A percentile compares a stretch with the other conserved stretches of the same genome.
Evolutionary conservation across 2,113 vertebrate genomes (phyloP).

Genomic region (Callopanchax toddi): DNA sequence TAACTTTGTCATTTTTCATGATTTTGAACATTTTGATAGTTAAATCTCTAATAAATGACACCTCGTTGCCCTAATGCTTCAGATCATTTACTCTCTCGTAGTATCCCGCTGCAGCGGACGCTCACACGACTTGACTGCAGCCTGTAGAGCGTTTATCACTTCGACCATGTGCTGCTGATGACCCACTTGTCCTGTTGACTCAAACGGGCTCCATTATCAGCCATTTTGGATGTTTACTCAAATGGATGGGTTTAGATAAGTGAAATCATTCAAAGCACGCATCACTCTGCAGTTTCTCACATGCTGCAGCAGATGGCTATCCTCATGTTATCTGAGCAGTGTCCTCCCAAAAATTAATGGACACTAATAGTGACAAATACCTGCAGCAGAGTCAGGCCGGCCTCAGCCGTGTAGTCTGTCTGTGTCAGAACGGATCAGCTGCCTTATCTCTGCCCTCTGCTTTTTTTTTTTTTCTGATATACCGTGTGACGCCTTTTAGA

Average conservation of each 20-base stretch:
- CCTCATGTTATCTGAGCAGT: conserved; percentile 13
- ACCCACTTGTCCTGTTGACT: conserved; percentile 59
- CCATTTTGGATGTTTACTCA: conserved; percentile 40
- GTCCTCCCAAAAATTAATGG: conserved; percentile 37
- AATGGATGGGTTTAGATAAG: conserved; percentile 39
- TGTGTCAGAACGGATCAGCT: conserved; percentile 16
- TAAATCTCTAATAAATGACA: too few species aligned
- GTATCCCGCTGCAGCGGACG: conserved; percentile 15
- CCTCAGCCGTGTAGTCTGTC: conserved; percentile 22
- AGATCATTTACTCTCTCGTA: conserved; percentile 24
- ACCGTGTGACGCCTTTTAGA: conserved; percentile 16
- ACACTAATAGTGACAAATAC: conserved; percentile 55
- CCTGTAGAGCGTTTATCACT: conserved; percentile 43
- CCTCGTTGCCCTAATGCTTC: conserved; percentile 18
- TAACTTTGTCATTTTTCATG: too few species aligned
- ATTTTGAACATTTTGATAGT: too few species aligned
- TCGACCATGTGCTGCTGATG: conserved; percentile 49
- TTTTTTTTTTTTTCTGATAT: conserved; percentile 2
- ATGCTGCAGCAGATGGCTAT: conserved; percentile 17
- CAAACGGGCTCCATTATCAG: conserved; percentile 44
- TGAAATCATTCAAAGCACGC: conserved; percentile 14
- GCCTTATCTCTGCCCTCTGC: conserved; percentile 1
- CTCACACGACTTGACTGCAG: conserved; percentile 10
- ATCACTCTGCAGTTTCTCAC: conserved; percentile 36
- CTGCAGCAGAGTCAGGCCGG: conserved; percentile 13